Evolutionary conservation across 2,888 invertebrate genomes (phyloP), one percentile per base, ranked within the genome.

Genomic region (Tetranychus piercei): DNA sequence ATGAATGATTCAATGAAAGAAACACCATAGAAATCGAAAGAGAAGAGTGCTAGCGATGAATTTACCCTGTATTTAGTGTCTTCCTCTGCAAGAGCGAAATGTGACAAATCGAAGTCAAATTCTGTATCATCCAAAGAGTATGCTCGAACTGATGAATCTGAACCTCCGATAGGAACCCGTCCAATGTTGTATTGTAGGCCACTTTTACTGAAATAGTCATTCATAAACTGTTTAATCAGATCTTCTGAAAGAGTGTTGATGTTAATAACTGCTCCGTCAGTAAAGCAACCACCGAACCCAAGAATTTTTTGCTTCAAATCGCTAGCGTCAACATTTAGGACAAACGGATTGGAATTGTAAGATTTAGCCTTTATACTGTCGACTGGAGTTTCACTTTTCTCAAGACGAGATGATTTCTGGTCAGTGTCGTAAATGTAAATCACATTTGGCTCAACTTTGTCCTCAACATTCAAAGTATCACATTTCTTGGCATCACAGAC

Each of bases 101-200:
- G 15, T 22, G 44, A 18, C 22, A 77, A 55, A 44, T 76, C 71
- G 70, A 71, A 45, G 73, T 77, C 77, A 44, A 74, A 43, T 78
- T 79, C 80, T 88, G 88, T 85, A 79, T 88, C 85, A 80, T 89
- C 89, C 81, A 92, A 92, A 0, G 92, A 88, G 84, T 94, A 94
- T 0, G 87, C 85, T 72, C 85, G 86, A 0, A 88, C 87, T 0
- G 94, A 94, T 82, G 93, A 94, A 82, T 94, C 94, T 74, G 87
- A 87, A 9, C 92, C 92, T 1, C 87, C 94, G 76, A 94, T 90
- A 0, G 94, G 90, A 7, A 92, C 87, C 66, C 94, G 85, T 71
- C 89, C 88, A 78, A 93, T 81, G 79, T 87, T 89, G 82, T 92
- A 94, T 78, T 88, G 88, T 75, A 90, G 76, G 79, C 81, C 81